phyloP scores from a whole-genome alignment of 2,888 invertebrate genomes.

The Podabrus alpinus region DNA sequence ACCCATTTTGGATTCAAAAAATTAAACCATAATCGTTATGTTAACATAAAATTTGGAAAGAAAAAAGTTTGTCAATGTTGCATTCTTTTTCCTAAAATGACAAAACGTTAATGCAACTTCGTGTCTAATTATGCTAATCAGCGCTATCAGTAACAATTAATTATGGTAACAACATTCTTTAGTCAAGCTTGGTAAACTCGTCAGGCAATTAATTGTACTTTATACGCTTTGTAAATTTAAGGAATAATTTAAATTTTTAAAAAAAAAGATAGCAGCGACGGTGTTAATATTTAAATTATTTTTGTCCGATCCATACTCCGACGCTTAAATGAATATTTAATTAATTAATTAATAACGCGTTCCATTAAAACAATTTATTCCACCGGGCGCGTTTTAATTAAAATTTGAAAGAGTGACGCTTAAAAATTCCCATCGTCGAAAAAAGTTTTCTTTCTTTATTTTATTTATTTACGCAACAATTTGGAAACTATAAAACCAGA shows the following conservation, averaged over 20 bases:
- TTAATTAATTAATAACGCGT: not conserved
- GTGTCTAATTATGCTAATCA: constrained; percentile 32
- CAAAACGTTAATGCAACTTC: constrained; percentile 20
- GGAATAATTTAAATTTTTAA: constrained; percentile 24
- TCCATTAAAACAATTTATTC: not conserved
- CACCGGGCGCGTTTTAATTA: not conserved
- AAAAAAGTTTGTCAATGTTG: not conserved
- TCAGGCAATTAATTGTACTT: constrained; percentile 40
- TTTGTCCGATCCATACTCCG: not conserved
- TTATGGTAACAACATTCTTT: constrained; percentile 43
- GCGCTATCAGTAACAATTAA: constrained; percentile 44
- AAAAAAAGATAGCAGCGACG: not conserved
- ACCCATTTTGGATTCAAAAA: not conserved
- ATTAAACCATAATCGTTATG: not conserved
- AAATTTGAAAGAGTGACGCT: not conserved
- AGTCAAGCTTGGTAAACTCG: constrained; percentile 31
- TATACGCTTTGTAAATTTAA: constrained; percentile 31
- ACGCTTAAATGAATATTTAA: not conserved
- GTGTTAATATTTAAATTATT: not conserved
- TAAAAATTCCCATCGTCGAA: not conserved
- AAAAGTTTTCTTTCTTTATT: too few species aligned
- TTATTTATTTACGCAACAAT: not conserved
- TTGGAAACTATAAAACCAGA: not conserved
- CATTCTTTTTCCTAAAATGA: constrained; percentile 7
- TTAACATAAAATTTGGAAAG: not conserved